These are phyloP conservation scores for Clarias platycephalus DNA, from an alignment of 2,797 vertebrate genomes.

Conservation along the genomic window DNA sequence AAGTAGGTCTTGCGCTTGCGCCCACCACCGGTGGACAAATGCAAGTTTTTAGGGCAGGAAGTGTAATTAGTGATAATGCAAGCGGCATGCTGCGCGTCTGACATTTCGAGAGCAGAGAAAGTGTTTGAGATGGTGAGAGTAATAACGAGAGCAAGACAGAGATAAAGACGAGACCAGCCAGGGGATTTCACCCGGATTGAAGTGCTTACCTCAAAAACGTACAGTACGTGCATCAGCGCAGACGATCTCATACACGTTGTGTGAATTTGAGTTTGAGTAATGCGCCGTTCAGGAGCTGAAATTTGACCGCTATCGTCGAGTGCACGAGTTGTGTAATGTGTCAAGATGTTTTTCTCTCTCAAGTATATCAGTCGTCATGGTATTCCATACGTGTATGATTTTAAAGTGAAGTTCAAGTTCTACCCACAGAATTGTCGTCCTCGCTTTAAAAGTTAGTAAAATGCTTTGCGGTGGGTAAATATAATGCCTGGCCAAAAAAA, in stretches of 20 bases:
- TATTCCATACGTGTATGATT: neutral
- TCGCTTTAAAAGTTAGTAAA: neutral
- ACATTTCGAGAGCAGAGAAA: conserved; percentile 31
- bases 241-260: neutral
- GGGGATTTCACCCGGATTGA: conserved; percentile 10
- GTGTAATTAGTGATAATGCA: conserved; percentile 65
- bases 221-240: neutral
- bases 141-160: neutral
- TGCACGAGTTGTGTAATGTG: neutral
- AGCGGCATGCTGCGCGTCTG: conserved; percentile 59
- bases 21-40: conserved; percentile 57
- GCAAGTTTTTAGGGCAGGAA: conserved; percentile 59
- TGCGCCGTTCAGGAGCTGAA: neutral
- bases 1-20: conserved; percentile 24
- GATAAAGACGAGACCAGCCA: neutral
- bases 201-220: neutral
- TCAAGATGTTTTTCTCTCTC: neutral
- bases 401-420: neutral
- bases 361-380: neutral
- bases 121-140: conserved; percentile 8
- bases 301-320: neutral
- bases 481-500: too few relatives aligned
- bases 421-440: neutral
- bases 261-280: neutral
- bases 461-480: neutral